Evolutionary conservation across 2,113 vertebrate genomes (phyloP).

Genomic region (Malaclemys terrapin): DNA sequence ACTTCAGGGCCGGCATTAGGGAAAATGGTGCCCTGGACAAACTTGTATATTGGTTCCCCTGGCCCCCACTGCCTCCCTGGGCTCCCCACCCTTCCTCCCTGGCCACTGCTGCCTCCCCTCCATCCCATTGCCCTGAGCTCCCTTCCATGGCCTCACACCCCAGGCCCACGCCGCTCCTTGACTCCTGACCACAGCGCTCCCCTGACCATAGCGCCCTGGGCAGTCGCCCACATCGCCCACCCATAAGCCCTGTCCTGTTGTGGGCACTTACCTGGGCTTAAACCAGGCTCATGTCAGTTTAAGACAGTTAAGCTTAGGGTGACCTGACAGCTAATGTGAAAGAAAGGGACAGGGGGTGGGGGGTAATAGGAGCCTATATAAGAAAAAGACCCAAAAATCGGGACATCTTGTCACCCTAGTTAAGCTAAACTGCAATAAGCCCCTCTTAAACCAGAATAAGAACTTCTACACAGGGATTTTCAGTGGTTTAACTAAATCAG

Average conservation of each 20-base stretch:
- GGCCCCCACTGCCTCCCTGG: background rate
- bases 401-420: background rate
- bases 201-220: background rate
- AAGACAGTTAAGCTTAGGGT: background rate
- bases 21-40: background rate
- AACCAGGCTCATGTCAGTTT: accelerated
- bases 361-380: too few relatives aligned
- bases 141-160: too few relatives aligned
- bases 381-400: too few relatives aligned
- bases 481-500: accelerated
- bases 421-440: background rate
- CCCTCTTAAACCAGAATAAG: accelerated
- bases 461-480: accelerated
- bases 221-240: background rate
- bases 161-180: background rate
- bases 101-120: too few relatives aligned
- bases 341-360: too few relatives aligned
- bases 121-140: too few relatives aligned
- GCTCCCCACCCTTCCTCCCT: background rate
- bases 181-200: background rate
- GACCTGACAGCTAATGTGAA: too few relatives aligned
- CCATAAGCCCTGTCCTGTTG: background rate
- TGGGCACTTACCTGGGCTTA: background rate
- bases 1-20: background rate
- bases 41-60: background rate